These are phyloP conservation scores for Seriola aureovittata DNA, from an alignment of 2,113 vertebrate genomes.

Conservation along the genomic window DNA sequence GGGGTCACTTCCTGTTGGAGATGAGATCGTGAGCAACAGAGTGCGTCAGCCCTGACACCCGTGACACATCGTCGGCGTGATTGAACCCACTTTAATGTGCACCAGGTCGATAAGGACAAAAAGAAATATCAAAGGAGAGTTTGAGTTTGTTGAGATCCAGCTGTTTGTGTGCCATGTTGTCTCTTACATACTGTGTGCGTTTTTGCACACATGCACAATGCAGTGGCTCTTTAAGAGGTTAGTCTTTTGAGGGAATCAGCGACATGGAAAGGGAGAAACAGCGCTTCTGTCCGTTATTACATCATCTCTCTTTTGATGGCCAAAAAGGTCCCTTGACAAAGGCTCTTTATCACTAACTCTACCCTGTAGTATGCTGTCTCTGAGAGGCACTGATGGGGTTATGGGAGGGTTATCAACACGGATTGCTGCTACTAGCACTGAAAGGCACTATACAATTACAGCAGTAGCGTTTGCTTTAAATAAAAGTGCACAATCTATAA, in stretches of 20 bases:
- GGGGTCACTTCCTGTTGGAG: conserved; percentile 60
- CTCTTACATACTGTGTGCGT: not conserved
- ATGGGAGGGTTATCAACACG: conserved; percentile 47
- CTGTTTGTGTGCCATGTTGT: not conserved
- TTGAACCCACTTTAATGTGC: conserved; percentile 13
- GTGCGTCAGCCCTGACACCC: conserved; percentile 12
- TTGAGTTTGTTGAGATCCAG: not conserved
- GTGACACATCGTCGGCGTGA: not conserved
- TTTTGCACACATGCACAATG: no score
- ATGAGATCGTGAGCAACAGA: conserved; percentile 46
- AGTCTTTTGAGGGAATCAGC: conserved; percentile 52
- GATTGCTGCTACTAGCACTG: conserved; percentile 19
- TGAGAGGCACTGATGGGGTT: conserved; percentile 59
- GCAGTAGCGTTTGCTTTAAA: conserved; percentile 6
- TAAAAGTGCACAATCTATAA: not conserved
- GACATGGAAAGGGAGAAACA: conserved; percentile 40
- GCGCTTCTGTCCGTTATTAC: conserved; percentile 67
- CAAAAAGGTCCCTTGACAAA: conserved; percentile 72
- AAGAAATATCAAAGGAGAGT: conserved; percentile 18
- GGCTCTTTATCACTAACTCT: conserved; percentile 69
- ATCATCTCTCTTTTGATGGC: conserved; percentile 75
- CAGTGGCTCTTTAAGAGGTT: conserved; percentile 52
- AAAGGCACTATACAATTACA: conserved; percentile 15
- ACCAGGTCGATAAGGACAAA: not conserved
- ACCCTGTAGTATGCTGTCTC: conserved; percentile 55